phyloP scores from a whole-genome alignment of 1,140 invertebrate genomes.

The Cataglyphis hispanica region DNA sequence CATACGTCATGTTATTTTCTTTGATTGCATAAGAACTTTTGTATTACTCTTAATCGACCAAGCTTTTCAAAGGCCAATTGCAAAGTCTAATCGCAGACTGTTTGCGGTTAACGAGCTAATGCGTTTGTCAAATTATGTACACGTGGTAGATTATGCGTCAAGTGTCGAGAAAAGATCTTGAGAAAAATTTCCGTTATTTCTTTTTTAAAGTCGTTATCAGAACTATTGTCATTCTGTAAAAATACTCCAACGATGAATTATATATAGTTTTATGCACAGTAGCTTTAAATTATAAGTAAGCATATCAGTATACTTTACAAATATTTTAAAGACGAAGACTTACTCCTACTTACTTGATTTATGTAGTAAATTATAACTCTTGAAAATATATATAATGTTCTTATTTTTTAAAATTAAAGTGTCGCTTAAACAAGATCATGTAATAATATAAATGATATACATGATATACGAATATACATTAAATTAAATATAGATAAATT shows the following conservation, averaged over 20 bases:
- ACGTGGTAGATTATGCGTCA: not conserved
- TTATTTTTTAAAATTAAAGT: constrained; percentile 13
- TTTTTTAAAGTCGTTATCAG: not conserved
- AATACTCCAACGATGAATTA: not conserved
- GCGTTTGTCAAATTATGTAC: constrained; percentile 31
- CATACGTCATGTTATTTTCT: constrained; percentile 10
- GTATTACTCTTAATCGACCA: constrained; percentile 42
- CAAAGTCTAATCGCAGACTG: constrained; percentile 33
- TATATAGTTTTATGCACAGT: not conserved
- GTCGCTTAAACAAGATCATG: not conserved
- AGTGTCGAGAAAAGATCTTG: no score
- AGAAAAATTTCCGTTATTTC: constrained; percentile 9
- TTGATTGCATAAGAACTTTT: constrained; percentile 18
- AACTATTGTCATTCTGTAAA: not conserved
- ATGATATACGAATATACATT: no score
- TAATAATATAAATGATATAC: no score
- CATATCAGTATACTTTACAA: not conserved
- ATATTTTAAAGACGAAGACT: not conserved
- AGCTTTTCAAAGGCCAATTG: constrained; percentile 39
- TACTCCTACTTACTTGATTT: not conserved
- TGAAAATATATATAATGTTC: not conserved
- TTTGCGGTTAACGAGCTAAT: constrained; percentile 38
- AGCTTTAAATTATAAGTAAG: constrained; percentile 13
- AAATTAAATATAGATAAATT: no score
- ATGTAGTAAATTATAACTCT: not conserved